Evolutionary conservation across 2,888 invertebrate species (phyloP), one percentile per base, ranked within the genome.

Genomic region (Andrena bucephala): DNA sequence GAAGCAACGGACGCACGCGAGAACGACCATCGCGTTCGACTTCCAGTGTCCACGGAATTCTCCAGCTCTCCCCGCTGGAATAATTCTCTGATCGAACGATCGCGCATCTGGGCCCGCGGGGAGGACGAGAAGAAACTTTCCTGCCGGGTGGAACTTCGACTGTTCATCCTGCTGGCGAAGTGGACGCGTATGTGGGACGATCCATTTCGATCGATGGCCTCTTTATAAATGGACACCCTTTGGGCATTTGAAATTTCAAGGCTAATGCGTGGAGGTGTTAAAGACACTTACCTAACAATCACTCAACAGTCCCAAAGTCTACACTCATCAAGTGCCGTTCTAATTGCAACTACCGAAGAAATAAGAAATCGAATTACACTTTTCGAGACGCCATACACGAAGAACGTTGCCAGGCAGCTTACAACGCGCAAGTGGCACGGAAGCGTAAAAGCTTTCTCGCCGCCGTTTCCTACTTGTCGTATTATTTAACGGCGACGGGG

Each of bases 1-100:
- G 85, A 85, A 77, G 68, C 77, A 62, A 77, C 80, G 78, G 77
- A 83, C 87, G 84, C 87, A 85, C 87, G 87, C 87, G 84, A 87
- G 83, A 77, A 73, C 69, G 67, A 71, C 75, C 59, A 60, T 76
- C 57, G 77, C 63, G 62, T 83, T 81, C 72, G 57, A 42, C 57
- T 63, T 48, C 24, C 27, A 59, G 3, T 42, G 42, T 70, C 65
- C 33, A 20, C 13, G 36, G 65, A 57, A 76, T 77, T 36, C 59
- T 20, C 54, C 57, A 4, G 36, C 54, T 36, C 33, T 6, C 52
- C 36, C 24, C 36, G 27, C 52, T 52, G 29, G 31, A 67, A 67
- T 67, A 48, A 67, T 67, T 67, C 52, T 31, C 52, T 13, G 52
- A 52, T 67, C 67, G 67, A 50, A 24, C 65, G 65, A 50, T 66